These are phyloP conservation scores for Drosophila gaucha DNA, from an alignment of 2,888 invertebrate species.

Conservation along the genomic window DNA sequence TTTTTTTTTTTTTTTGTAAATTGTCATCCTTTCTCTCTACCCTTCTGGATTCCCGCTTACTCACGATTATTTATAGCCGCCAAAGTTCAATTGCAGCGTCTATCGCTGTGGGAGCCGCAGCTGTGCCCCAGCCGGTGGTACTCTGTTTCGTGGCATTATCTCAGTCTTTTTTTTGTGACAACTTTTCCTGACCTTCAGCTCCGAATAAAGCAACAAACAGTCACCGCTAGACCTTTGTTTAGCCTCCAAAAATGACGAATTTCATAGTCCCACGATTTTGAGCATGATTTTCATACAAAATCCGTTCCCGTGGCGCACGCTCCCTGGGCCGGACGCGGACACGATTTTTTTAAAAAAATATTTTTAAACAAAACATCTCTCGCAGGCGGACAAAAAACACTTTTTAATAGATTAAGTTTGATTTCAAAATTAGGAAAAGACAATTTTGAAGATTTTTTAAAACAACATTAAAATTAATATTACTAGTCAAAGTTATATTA, in stretches of 20 bases:
- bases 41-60: background rate
- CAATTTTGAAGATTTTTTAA: too few species aligned
- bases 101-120: constrained; percentile 58
- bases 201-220: constrained; percentile 8
- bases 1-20: constrained; percentile 6
- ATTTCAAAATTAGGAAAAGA: too few species aligned
- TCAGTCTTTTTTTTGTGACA: constrained; percentile 27
- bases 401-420: too few species aligned
- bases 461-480: too few species aligned
- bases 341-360: too few species aligned
- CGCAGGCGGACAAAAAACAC: too few species aligned
- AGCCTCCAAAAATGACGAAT: background rate
- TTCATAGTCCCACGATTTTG: too few species aligned
- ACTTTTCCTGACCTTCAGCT: constrained; percentile 53
- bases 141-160: constrained; percentile 41
- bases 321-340: too few species aligned
- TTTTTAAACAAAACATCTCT: too few species aligned
- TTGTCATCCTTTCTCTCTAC: background rate
- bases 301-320: too few species aligned
- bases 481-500: too few species aligned
- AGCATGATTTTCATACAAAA: too few species aligned
- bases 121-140: constrained; percentile 47
- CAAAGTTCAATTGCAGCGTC: constrained; percentile 54
- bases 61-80: constrained; percentile 44
- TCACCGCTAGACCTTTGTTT: background rate